Evolutionary conservation across 2,888 invertebrate species (phyloP).

Genomic region (Clitarchus hookeri): DNA sequence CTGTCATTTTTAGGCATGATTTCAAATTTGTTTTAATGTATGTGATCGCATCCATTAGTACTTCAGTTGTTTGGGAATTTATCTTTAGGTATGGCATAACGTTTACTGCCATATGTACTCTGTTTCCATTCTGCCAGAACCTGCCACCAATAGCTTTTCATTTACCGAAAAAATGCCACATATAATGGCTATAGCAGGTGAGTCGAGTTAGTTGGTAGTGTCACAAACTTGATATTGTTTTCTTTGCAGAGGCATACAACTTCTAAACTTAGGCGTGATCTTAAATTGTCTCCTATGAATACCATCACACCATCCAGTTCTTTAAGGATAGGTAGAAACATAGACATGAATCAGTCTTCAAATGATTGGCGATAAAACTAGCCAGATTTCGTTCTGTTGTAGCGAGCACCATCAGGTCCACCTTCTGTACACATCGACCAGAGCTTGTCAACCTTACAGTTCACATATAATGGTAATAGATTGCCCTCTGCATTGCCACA

Average conservation of each 20-base stretch:
- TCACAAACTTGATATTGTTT: not conserved
- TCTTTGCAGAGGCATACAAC: conserved; percentile 1
- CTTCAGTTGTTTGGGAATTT: not conserved
- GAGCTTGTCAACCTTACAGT: no score
- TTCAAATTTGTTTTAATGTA: not conserved
- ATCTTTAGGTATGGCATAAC: not conserved
- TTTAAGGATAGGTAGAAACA: not conserved
- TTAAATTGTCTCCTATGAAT: not conserved
- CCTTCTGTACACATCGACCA: no score
- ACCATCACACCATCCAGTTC: not conserved
- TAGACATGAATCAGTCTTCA: no score
- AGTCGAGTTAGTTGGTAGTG: not conserved
- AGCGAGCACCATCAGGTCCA: no score
- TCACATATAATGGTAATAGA: no score
- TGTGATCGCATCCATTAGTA: not conserved
- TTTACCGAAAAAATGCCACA: not conserved
- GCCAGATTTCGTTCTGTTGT: no score
- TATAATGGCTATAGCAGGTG: conserved; percentile 16
- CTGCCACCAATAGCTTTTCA: not conserved
- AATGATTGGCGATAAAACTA: no score
- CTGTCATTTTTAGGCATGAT: not conserved
- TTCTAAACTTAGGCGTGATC: not conserved
- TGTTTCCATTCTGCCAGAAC: not conserved
- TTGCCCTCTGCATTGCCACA: no score
- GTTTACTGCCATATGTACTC: not conserved